These are phyloP conservation scores for Odontomachus brunneus DNA, from an alignment of 1,140 invertebrate species.

Conservation along the genomic window DNA sequence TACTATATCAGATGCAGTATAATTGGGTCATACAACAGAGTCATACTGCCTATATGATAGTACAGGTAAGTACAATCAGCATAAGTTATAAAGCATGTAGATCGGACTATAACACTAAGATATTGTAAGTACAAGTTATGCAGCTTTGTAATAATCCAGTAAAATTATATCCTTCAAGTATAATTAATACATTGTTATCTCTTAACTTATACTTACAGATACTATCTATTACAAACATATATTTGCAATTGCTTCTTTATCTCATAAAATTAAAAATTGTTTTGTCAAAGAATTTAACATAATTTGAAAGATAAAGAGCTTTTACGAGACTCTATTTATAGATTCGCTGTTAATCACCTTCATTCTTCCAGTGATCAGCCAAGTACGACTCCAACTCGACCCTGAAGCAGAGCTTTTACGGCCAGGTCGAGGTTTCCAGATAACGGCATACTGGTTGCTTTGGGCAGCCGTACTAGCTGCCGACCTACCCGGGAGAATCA, in stretches of 20 bases:
- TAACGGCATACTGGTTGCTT: not conserved
- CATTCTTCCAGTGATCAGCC: not conserved
- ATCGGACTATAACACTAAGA: not conserved
- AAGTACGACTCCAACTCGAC: not conserved
- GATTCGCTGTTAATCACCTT: constrained; percentile 11
- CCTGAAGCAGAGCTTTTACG: not conserved
- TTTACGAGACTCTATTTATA: not conserved
- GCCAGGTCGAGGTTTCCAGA: not conserved
- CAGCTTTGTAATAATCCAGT: no score
- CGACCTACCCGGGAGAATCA: constrained; percentile 46
- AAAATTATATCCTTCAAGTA: no score
- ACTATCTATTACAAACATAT: no score
- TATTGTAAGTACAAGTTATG: not conserved
- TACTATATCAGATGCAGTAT: not conserved
- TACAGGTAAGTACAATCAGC: not conserved
- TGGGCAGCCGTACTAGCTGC: constrained; percentile 10
- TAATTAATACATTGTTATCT: no score
- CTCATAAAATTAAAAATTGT: not conserved
- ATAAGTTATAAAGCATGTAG: not conserved
- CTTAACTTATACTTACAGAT: no score
- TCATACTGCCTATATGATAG: not conserved
- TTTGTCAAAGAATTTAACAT: not conserved
- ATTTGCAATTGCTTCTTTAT: no score
- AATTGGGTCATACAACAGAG: not conserved
- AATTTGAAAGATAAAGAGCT: not conserved